Conservation (phyloP, 2,113 vertebrate species). For the Uria lomvia region DNA sequence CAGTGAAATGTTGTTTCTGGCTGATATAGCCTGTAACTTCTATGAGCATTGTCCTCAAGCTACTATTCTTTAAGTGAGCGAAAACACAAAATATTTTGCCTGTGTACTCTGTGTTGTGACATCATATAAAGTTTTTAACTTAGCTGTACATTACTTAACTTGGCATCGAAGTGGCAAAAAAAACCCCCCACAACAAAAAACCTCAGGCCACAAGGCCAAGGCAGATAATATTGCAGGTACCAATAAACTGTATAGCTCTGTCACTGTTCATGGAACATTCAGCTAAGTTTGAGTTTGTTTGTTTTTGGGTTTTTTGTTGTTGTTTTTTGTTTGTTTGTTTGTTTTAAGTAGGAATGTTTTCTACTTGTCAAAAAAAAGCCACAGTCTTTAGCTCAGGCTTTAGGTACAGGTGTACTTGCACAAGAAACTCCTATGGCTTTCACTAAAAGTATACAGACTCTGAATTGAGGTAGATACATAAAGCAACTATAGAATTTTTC, state of each 20-base stretch:
- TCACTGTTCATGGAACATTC: not conserved
- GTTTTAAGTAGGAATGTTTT: not conserved
- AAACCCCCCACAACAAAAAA: not conserved
- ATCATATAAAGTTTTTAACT: not conserved
- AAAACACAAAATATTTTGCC: not conserved
- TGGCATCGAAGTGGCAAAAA: not conserved
- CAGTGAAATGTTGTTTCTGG: slow-evolving; percentile 17
- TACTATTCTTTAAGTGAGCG: not conserved
- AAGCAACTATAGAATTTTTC: not conserved
- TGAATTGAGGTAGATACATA: not conserved
- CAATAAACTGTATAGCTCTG: not conserved
- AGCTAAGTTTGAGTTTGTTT: not conserved
- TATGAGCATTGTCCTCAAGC: not conserved
- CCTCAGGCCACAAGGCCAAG: not conserved
- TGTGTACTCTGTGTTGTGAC: not conserved
- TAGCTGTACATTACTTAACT: not conserved
- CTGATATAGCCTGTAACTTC: not conserved
- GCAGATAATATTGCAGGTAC: not conserved
- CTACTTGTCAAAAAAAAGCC: not conserved
- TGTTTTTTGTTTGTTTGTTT: not conserved
- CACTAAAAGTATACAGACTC: not conserved
- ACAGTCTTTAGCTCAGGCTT: not conserved
- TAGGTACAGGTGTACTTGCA: not conserved
- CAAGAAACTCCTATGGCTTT: not conserved
- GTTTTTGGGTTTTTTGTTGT: not conserved